These are phyloP conservation scores for Pogonocichla stellata DNA, from an alignment of 2,113 vertebrate genomes.

Conservation along the genomic window DNA sequence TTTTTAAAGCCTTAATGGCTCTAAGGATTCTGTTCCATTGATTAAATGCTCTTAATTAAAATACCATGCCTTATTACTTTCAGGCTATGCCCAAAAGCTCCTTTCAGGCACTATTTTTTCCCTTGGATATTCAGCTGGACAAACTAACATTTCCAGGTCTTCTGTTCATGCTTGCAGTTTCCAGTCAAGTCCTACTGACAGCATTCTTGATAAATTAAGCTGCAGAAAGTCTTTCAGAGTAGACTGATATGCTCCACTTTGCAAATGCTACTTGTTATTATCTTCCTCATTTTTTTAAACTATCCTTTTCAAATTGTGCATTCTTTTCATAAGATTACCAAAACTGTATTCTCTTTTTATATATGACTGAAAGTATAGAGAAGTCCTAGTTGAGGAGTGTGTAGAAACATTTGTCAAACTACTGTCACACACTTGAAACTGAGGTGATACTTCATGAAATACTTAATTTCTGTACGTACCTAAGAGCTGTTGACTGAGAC, in stretches of 20 bases:
- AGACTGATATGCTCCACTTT: background rate
- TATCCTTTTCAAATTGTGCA: background rate
- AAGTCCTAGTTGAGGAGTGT: background rate
- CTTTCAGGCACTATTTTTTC: background rate
- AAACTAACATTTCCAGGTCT: background rate
- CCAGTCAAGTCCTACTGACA: background rate
- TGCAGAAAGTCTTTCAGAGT: background rate
- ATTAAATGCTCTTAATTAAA: background rate
- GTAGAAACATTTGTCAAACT: background rate
- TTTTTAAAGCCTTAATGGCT: background rate
- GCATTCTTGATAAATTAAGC: background rate
- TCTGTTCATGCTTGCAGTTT: background rate
- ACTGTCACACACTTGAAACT: background rate
- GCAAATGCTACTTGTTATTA: background rate
- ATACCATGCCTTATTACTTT: background rate
- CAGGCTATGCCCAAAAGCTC: background rate
- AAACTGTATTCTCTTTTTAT: background rate
- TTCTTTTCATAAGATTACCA: background rate
- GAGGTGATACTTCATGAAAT: background rate
- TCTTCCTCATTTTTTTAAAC: background rate
- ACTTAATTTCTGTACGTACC: background rate
- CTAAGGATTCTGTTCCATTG: background rate
- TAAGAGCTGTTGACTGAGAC: background rate
- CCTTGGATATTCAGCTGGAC: background rate
- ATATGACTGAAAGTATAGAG: background rate